phyloP scores from a whole-genome alignment of 2,888 invertebrate species.

The Carterocephalus palaemon region DNA sequence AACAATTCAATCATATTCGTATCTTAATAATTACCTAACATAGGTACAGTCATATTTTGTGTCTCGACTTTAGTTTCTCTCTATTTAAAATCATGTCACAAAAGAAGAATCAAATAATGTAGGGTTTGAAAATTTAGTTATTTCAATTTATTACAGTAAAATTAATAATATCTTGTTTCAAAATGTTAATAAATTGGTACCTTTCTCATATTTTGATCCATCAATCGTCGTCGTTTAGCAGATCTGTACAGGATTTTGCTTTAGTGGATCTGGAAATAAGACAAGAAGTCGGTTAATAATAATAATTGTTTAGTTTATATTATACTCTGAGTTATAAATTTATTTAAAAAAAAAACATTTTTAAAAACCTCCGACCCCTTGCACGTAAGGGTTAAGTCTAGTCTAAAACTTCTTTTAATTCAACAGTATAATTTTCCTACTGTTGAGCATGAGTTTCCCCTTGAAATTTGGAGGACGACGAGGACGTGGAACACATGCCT shows the following conservation, averaged over 20 bases:
- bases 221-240: slow-evolving; percentile 80
- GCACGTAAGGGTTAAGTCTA: too few relatives aligned
- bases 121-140: neutral
- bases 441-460: too few relatives aligned
- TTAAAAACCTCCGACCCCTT: too few relatives aligned
- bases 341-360: neutral
- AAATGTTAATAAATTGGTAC: neutral
- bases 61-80: neutral
- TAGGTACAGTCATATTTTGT: too few relatives aligned
- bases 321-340: too few relatives aligned
- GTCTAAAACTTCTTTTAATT: too few relatives aligned
- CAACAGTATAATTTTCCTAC: too few relatives aligned
- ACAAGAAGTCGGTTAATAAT: slow-evolving; percentile 10
- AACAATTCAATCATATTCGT: too few relatives aligned
- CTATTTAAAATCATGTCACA: neutral
- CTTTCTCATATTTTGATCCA: slow-evolving; percentile 15
- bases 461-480: too few relatives aligned
- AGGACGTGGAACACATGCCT: too few relatives aligned
- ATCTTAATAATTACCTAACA: too few relatives aligned
- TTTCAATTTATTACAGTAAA: slow-evolving; percentile 2
- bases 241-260: slow-evolving; percentile 86
- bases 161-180: neutral
- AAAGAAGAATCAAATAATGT: neutral
- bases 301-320: too few relatives aligned
- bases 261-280: slow-evolving; percentile 80